Evolutionary conservation across 2,113 vertebrate species (phyloP).

Genomic region (Alexandromys fortis): DNA sequence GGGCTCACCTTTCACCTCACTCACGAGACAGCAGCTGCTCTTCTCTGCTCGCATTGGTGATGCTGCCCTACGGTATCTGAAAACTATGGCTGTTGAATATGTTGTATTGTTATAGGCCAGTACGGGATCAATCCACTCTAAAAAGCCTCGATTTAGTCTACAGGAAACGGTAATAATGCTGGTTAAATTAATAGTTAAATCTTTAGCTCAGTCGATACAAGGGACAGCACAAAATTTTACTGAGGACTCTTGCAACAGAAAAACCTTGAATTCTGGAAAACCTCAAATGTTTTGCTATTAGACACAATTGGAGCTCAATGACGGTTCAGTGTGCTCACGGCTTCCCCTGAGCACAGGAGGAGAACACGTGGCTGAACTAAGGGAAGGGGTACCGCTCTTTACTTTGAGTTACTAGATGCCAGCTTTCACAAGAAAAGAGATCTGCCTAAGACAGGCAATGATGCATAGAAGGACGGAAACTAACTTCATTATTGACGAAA

Average conservation of each 20-base stretch:
- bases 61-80: slow-evolving; percentile 54
- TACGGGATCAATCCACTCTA: slow-evolving; percentile 71
- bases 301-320: slow-evolving; percentile 52
- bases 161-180: slow-evolving; percentile 65
- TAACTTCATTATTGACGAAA: slow-evolving; percentile 6
- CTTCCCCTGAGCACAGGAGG: background rate
- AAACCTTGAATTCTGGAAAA: background rate
- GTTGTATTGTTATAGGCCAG: slow-evolving; percentile 73
- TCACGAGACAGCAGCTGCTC: slow-evolving; percentile 72
- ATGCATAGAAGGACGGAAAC: background rate
- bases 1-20: slow-evolving; percentile 73
- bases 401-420: background rate
- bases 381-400: background rate
- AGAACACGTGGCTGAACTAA: background rate
- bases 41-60: slow-evolving; percentile 67
- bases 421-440: slow-evolving; percentile 16
- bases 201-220: slow-evolving; percentile 66
- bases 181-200: slow-evolving; percentile 74
- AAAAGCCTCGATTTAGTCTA: slow-evolving; percentile 67
- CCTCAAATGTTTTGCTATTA: slow-evolving; percentile 47
- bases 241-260: slow-evolving; percentile 45
- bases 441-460: slow-evolving; percentile 28
- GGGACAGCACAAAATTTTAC: slow-evolving; percentile 52
- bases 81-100: slow-evolving; percentile 74
- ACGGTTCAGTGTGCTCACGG: background rate